These are phyloP conservation scores for Matsumyia berberina DNA, from an alignment of 2,888 invertebrate species.

Conservation along the genomic window DNA sequence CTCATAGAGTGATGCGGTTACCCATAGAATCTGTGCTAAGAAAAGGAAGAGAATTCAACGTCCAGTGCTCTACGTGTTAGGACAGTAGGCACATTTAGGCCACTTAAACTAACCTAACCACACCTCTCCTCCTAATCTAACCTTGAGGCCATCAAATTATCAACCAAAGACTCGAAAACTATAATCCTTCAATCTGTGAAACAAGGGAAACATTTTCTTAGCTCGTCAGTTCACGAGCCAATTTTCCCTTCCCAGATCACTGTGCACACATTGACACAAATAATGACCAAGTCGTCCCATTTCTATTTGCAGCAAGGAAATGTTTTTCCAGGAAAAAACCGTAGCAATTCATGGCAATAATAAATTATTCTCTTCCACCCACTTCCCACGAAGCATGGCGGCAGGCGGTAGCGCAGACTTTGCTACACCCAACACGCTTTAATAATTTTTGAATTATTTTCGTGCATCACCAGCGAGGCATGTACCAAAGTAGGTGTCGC, in stretches of 20 bases:
- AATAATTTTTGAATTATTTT: conserved; percentile 25
- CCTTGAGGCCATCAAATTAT: too few relatives aligned
- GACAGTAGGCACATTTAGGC: too few relatives aligned
- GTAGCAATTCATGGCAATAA: conserved; percentile 23
- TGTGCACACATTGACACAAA: background rate
- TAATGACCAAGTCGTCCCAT: conserved; percentile 44
- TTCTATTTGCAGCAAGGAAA: conserved; percentile 37
- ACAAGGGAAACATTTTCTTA: background rate
- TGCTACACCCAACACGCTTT: background rate
- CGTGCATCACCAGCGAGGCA: conserved; percentile 5
- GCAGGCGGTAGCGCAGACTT: background rate
- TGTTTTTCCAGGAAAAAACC: conserved; percentile 21
- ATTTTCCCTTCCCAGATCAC: background rate
- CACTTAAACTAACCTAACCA: too few relatives aligned
- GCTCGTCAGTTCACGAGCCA: background rate
- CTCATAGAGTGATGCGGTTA: too few relatives aligned
- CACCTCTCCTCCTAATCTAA: too few relatives aligned
- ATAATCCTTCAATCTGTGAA: background rate
- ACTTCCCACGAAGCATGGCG: background rate
- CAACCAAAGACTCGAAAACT: too few relatives aligned
- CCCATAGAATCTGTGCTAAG: too few relatives aligned
- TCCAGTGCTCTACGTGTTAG: too few relatives aligned
- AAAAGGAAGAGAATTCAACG: too few relatives aligned
- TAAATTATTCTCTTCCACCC: conserved; percentile 32
- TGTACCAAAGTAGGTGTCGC: background rate